phyloP scores from a whole-genome alignment of 2,113 vertebrate species.

The Sialia sialis region DNA sequence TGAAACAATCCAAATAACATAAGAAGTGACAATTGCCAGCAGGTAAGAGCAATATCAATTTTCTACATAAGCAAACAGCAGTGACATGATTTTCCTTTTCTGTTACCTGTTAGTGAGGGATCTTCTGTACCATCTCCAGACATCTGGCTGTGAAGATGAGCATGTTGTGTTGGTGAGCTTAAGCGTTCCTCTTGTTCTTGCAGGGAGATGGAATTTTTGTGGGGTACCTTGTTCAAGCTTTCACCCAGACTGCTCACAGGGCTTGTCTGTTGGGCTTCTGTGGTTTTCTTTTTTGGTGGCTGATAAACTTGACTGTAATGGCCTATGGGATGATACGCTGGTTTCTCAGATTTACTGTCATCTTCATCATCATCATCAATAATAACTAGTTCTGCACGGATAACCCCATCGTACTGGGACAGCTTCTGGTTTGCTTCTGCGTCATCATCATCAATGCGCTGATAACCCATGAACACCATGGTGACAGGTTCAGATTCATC shows the following conservation, averaged over 20 bases:
- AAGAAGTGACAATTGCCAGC: not conserved
- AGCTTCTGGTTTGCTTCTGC: constrained; percentile 36
- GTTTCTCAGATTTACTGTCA: constrained; percentile 59
- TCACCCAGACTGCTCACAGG: not conserved
- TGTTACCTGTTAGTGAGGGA: constrained; percentile 77
- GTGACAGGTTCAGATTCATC: constrained; percentile 80
- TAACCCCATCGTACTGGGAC: constrained; percentile 78
- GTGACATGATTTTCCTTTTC: constrained; percentile 48
- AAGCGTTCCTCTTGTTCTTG: constrained; percentile 76
- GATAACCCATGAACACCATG: constrained; percentile 98
- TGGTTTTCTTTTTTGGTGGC: constrained; percentile 57
- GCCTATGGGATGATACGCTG: constrained; percentile 79
- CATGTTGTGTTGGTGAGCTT: constrained; percentile 32
- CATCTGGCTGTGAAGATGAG: constrained; percentile 5
- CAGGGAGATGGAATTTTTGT: constrained; percentile 73
- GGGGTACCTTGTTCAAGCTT: constrained; percentile 46
- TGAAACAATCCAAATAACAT: not conserved
- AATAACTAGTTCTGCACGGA: constrained; percentile 88
- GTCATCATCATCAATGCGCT: constrained; percentile 76
- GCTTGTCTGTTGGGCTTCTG: constrained; percentile 22
- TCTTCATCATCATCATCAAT: constrained; percentile 79
- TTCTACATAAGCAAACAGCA: constrained; percentile 76
- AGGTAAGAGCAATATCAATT: not conserved
- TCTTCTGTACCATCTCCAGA: constrained; percentile 70
- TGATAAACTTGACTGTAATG: constrained; percentile 81